Evolutionary conservation across 2,113 vertebrate genomes (phyloP).

Genomic region (Spheniscus mendiculus): DNA sequence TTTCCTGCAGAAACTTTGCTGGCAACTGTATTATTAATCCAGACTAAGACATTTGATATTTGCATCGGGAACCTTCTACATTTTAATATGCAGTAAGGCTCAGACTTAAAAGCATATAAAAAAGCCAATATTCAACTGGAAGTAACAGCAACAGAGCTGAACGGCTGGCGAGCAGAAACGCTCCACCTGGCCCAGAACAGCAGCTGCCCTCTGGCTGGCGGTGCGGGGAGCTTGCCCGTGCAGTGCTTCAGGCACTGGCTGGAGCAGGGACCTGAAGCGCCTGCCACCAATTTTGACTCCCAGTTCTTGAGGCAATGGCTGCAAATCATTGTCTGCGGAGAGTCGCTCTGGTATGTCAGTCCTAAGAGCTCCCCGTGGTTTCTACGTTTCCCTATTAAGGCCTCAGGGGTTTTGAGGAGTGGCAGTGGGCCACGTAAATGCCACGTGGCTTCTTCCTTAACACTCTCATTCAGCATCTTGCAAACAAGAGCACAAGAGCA

Average conservation of each 20-base stretch:
- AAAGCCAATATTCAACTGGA: background rate
- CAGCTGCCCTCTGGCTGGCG: fast-evolving
- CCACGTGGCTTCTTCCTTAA: background rate
- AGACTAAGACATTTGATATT: background rate
- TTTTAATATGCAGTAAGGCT: background rate
- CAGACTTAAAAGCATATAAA: background rate
- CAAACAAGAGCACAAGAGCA: background rate
- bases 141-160: background rate
- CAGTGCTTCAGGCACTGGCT: fast-evolving
- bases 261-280: background rate
- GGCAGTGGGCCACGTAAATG: background rate
- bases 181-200: background rate
- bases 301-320: background rate
- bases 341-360: too few relatives aligned
- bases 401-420: background rate
- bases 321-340: background rate
- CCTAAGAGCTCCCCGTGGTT: background rate
- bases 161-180: background rate
- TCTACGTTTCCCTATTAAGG: background rate
- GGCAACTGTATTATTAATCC: background rate
- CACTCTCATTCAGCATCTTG: background rate
- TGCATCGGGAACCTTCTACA: background rate
- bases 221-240: fast-evolving
- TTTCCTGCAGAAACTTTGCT: conserved; percentile 40
- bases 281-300: background rate